A percentile compares a stretch with the other conserved stretches of the same genome.
Evolutionary conservation across 2,113 vertebrate genomes (phyloP).

Genomic region (Cygnus buccinator): DNA sequence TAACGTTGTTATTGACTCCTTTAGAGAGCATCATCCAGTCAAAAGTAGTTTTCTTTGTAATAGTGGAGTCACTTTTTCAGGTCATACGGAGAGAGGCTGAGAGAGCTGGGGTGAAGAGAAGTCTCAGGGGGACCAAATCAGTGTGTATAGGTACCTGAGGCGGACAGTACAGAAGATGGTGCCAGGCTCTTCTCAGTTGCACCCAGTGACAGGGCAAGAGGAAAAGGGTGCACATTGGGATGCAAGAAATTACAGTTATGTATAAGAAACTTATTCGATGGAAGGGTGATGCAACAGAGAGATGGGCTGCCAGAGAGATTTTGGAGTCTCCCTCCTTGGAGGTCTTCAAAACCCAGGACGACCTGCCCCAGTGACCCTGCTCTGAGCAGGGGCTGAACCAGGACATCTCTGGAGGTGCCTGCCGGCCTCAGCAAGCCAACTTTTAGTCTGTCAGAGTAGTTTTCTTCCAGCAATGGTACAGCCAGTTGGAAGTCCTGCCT

Average conservation of each 20-base stretch:
- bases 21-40: background rate
- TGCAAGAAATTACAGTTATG: background rate
- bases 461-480: background rate
- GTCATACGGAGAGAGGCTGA: background rate
- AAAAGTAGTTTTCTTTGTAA: background rate
- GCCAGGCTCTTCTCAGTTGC: background rate
- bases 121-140: fast-evolving
- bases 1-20: background rate
- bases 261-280: background rate
- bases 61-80: background rate
- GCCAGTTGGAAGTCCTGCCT: background rate
- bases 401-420: background rate
- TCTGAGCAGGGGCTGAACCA: background rate
- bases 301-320: background rate
- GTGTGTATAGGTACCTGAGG: background rate
- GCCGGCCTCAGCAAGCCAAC: background rate
- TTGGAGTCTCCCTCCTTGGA: background rate
- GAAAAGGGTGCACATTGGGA: background rate
- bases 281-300: background rate
- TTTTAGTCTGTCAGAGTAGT: background rate
- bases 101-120: background rate
- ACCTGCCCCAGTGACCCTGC: background rate
- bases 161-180: background rate
- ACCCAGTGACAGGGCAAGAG: background rate
- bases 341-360: background rate